Evolutionary conservation across 2,797 vertebrate species (phyloP), one percentile per base, ranked within the genome.

Genomic region (Cossypha heuglini): DNA sequence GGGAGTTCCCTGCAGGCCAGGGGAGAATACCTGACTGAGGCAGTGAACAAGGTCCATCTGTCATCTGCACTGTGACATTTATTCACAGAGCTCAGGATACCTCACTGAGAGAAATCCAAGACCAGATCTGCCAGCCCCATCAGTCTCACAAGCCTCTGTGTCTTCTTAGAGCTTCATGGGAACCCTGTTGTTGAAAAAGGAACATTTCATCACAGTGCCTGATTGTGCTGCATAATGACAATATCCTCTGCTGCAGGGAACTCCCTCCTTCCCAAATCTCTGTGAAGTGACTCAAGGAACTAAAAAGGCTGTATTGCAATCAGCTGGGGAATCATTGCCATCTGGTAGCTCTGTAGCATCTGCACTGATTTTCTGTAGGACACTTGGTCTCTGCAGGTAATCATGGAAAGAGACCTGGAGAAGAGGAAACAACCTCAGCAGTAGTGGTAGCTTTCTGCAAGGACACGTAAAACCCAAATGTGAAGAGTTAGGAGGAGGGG

Each of bases 291-390:
- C 72, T 90, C 35, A 29, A 74, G n/a, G 68, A 86, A 45, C 38
- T 33, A 12, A 61, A 91, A 71, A 49, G 21, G n/a, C 40, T 92
- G 5, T 52, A 33, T 54, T 75, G 31, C 75, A 89, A 52, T 92
- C 81, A 96, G 81, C 57, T 5, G 2, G 66, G 66, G 38, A 89
- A 87, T 84, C 24, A 8, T 55, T 67, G 22, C 40, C 1, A 2
- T 85, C 33, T 87, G 58, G 83, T 6, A 92, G 35, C 73, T 95
- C 64, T 86, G 72, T 42, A 69, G 43, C 25, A 55, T 86, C 81
- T 90, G 46, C 62, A 66, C 59, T 55, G 75, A 80, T 75, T 91
- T 76, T 74, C 73, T 91, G 40, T 69, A 91, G 61, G 40, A 63
- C 38, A 9, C 35, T 73, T 79, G 63, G 58, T 90, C 71, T 79